These are phyloP conservation scores for Macrotis lagotis DNA, from an alignment of 2,113 vertebrate genomes.

Conservation along the genomic window DNA sequence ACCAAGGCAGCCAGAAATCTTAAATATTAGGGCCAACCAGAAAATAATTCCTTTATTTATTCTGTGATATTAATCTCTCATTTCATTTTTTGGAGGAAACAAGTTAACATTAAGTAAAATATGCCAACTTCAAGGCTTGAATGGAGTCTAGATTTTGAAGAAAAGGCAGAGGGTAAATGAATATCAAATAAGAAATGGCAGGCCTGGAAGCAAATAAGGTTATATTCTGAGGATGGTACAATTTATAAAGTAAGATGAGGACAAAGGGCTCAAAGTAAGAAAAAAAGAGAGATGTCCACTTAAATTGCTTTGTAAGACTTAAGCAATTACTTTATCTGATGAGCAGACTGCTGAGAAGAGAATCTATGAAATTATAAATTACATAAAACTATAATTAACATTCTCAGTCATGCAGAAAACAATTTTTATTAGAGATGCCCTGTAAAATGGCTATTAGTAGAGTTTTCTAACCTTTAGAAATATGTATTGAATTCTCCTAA, in stretches of 20 bases:
- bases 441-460: background rate
- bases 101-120: background rate
- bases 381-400: background rate
- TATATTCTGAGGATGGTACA: background rate
- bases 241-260: background rate
- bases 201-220: background rate
- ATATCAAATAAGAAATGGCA: background rate
- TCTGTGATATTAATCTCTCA: background rate
- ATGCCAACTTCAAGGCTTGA: background rate
- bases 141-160: conserved; percentile 2
- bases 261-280: background rate
- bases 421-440: background rate
- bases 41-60: background rate
- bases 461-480: background rate
- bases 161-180: background rate
- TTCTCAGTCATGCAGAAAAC: background rate
- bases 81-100: background rate
- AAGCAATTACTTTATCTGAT: background rate
- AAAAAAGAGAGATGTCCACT: background rate
- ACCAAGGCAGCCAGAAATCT: too few species aligned
- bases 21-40: too few species aligned
- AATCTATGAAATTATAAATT: background rate
- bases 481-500: background rate
- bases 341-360: background rate
- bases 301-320: background rate